Conservation (phyloP, 2,797 vertebrate genomes). For the Limosa lapponica region DNA sequence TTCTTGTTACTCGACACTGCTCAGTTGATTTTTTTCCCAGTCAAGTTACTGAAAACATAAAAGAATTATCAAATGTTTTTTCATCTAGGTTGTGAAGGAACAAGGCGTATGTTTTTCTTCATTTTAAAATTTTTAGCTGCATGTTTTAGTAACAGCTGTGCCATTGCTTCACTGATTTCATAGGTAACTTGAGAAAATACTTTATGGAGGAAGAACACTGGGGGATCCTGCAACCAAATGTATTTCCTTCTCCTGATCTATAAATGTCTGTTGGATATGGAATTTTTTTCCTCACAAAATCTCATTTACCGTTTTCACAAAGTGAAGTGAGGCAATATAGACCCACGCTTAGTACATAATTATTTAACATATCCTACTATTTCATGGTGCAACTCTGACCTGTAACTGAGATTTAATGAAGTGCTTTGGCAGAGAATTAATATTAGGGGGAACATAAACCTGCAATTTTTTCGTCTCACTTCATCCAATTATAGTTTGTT, state of each 20-base stretch:
- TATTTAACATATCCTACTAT: constrained; percentile 66
- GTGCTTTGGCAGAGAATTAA: constrained; percentile 62
- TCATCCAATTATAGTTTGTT: constrained; percentile 55
- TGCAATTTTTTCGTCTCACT: constrained; percentile 44
- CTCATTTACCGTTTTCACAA: constrained; percentile 32
- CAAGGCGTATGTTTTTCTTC: not conserved
- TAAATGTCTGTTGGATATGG: constrained; percentile 10
- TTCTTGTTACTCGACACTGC: not conserved
- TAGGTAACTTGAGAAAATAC: constrained; percentile 55
- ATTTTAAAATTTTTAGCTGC: not conserved
- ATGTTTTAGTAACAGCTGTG: constrained; percentile 3
- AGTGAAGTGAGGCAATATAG: constrained; percentile 46
- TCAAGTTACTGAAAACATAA: not conserved
- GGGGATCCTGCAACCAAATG: constrained; percentile 44
- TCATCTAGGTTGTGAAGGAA: not conserved
- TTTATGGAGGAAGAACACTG: constrained; percentile 34
- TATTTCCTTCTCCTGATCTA: constrained; percentile 51
- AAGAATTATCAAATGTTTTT: not conserved
- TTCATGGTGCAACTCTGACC: constrained; percentile 58
- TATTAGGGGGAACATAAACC: constrained; percentile 51
- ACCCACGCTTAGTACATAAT: constrained; percentile 29
- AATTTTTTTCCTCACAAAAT: constrained; percentile 64
- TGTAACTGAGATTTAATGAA: constrained; percentile 66
- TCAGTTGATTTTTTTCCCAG: not conserved
- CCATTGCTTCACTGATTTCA: constrained; percentile 43